Percentiles rank a stretch among this genome's conserved stretches.
Conservation (phyloP, 2,113 vertebrate species). For the Brienomyrus brachyistius region DNA sequence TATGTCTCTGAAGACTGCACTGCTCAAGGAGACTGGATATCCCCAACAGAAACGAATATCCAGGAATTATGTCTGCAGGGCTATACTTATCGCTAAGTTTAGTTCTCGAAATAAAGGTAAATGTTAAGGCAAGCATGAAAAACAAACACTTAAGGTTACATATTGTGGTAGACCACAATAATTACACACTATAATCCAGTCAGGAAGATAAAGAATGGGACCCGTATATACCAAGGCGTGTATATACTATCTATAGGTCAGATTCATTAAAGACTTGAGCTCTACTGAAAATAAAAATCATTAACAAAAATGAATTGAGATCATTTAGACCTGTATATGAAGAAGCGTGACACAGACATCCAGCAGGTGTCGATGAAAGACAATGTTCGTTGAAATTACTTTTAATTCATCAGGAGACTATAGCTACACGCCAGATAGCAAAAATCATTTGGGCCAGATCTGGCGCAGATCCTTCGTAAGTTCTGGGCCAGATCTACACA, state of each 20-base stretch:
- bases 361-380: conserved; percentile 10
- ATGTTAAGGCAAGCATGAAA: background rate
- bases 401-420: background rate
- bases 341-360: background rate
- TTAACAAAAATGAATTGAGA: background rate
- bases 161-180: background rate
- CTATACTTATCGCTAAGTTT: background rate
- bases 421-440: no score
- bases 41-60: background rate
- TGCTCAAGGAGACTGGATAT: background rate
- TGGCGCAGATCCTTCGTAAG: no score
- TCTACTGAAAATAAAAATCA: background rate
- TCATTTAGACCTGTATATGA: background rate
- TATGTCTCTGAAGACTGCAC: background rate
- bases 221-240: background rate
- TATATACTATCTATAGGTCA: background rate
- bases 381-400: background rate
- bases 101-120: background rate
- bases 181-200: background rate
- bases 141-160: background rate
- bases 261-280: background rate
- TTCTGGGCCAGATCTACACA: no score
- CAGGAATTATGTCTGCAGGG: background rate
- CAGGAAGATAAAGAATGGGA: background rate
- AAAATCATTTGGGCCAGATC: no score